A percentile compares a stretch with the other conserved stretches of the same genome.
These are phyloP conservation scores for Heliconius eleuchia DNA, from an alignment of 1,140 invertebrate genomes.

Conservation along the genomic window DNA sequence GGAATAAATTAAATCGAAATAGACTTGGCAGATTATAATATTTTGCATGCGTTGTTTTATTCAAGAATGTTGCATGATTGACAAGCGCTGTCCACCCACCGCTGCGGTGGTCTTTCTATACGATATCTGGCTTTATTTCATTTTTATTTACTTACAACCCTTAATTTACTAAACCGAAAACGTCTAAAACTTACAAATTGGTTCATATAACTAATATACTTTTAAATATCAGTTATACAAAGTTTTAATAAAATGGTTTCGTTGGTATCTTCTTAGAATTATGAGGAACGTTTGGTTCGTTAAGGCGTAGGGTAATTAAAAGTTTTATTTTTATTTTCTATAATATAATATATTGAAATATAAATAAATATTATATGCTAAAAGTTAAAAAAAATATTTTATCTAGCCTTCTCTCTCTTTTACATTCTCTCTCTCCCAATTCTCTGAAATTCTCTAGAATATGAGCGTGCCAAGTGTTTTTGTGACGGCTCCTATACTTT, in stretches of 20 bases:
- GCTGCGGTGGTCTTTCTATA: conserved; percentile 44
- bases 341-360: background rate
- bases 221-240: background rate
- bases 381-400: too few species aligned
- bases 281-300: background rate
- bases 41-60: background rate
- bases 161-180: conserved; percentile 46
- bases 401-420: too few species aligned
- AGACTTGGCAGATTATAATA: background rate
- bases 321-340: background rate
- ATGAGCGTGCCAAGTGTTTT: too few species aligned
- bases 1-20: background rate
- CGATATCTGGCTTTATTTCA: conserved; percentile 38
- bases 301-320: background rate
- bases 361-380: background rate
- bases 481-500: background rate
- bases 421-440: too few species aligned
- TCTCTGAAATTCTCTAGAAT: too few species aligned
- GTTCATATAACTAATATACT: conserved; percentile 36
- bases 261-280: background rate
- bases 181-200: conserved; percentile 47
- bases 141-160: conserved; percentile 41
- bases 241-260: conserved; percentile 5
- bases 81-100: conserved; percentile 44
- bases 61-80: conserved; percentile 35